Evolutionary conservation across 2,113 vertebrate species (phyloP), one percentile per base, ranked within the genome.

Genomic region (Lucifuga dentata): DNA sequence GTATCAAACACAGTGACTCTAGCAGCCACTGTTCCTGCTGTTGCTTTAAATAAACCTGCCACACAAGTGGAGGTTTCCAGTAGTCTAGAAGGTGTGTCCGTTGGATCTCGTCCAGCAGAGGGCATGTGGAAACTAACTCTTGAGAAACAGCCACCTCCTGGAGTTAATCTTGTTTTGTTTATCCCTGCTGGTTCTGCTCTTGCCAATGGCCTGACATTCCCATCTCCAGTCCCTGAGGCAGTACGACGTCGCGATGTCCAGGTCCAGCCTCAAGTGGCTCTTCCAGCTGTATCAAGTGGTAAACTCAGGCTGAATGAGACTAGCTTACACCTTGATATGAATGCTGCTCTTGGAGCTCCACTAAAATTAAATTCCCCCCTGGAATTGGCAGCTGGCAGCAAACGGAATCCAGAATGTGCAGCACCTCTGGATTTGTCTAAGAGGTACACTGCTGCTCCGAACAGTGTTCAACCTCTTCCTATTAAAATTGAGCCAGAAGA

Each of bases 141-240:
- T 1, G 65, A 92, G 52, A 81, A 89, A 56, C 33, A 64, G 1
- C 84, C 85, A 0, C 80, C 85, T 56, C 84, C 89, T 12, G 85
- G 81, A 5, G 17, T 81, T 3, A 79, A 89, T 3, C 68, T 94
- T 2, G 80, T 94, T 2, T 55, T 93, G 46, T 64, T 92, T 49
- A 19, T 94, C 43, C 89, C 91, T 0, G 63, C 83, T 12, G 50
- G 73, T 36, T 15, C 73, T 8, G 11, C 68, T 5, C 65, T 73
- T 51, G 51, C 13, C 8, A 20, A 45, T 0, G 24, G 52, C 40
- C 15, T 72, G 8, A 24, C 78, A 0, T 17, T 77, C 26, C 16
- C 75, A 1, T 33, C 76, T 20, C 19, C 19, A 2, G 2, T 56
- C 17, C 20, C 73, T 32, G 80, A 55, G 8, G 41, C 50, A 17